Evolutionary conservation across 2,113 vertebrate species (phyloP), one percentile per base, ranked within the genome.

Genomic region (Pollimyrus isidori): DNA sequence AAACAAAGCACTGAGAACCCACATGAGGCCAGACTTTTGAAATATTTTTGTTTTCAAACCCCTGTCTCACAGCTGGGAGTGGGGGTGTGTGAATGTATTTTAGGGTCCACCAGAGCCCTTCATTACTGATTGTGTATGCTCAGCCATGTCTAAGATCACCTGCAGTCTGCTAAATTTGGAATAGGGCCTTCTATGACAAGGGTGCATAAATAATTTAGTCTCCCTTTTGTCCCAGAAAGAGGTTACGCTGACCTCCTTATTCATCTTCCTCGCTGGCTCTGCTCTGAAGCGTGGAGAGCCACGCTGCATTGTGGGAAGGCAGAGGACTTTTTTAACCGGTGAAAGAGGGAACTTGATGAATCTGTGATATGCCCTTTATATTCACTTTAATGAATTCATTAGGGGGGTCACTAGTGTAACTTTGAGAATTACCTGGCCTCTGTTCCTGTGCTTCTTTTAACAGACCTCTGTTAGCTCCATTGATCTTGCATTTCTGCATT

Each of bases 151-250:
- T 35, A 35, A 85, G 35, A 35, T 80, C 65, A 56, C 89, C 86
- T 45, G 46, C 30, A 46, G 56, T 80, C 85, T 42, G 58, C 86
- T 87, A 90, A 87, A 87, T 87, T 90, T 90, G 87, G 86, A 90
- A 73, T 30, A 23, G 87, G 5, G 89, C 65, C 84, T 65, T 52
- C 17, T 11, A 65, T 52, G 48, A 52, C 89, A 87, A 62, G 35
- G 30, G 21, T 19, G n/a, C 87, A 49, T 87, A 87, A 90, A 90
- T 90, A 50, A 90, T 90, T 87, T 23, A 87, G 84, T 49, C 19
- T 35, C 53, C 15, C 30, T 46, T 87, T 76, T 19, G 35, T 90
- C 87, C 56, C 45, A 53, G 84, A 87, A 46, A 76, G 85, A 86
- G 62, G 89, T 26, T 45, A 48, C 45, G 7, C 30, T 87, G 89